These are phyloP conservation scores for Lampris megalopsis DNA, from an alignment of 2,113 vertebrate genomes.

Conservation along the genomic window DNA sequence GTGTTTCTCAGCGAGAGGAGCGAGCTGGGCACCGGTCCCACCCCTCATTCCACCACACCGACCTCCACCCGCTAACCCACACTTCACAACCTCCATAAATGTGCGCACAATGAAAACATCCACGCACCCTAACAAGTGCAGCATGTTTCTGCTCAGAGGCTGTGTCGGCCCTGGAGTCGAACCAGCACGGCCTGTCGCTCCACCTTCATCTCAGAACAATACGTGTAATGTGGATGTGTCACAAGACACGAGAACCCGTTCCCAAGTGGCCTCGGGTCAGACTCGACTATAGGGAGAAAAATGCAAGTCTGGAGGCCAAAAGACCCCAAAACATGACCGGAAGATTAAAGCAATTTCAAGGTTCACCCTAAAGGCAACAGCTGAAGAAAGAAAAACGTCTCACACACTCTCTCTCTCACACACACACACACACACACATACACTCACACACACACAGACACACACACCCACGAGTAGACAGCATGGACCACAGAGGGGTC, in stretches of 20 bases:
- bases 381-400: background rate
- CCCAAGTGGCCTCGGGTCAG: too few species aligned
- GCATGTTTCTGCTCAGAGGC: background rate
- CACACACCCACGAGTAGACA: background rate
- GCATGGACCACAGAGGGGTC: too few species aligned
- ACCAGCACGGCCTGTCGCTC: background rate
- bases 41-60: background rate
- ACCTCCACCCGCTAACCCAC: background rate
- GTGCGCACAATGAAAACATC: background rate
- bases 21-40: too few species aligned
- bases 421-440: too few species aligned
- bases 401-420: background rate
- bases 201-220: too few species aligned
- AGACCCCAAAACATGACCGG: background rate
- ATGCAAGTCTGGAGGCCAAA: background rate
- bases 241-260: too few species aligned
- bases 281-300: background rate
- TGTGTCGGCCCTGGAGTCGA: background rate
- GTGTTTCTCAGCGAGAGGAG: too few species aligned
- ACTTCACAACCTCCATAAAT: constrained; percentile 26
- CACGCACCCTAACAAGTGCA: constrained; percentile 27
- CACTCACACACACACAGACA: too few species aligned
- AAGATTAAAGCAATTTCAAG: background rate
- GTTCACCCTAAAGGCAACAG: background rate
- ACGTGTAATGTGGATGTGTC: too few species aligned